These are phyloP conservation scores for Craseonycteris thonglongyai DNA, from an alignment of 2,113 vertebrate species.

Conservation along the genomic window DNA sequence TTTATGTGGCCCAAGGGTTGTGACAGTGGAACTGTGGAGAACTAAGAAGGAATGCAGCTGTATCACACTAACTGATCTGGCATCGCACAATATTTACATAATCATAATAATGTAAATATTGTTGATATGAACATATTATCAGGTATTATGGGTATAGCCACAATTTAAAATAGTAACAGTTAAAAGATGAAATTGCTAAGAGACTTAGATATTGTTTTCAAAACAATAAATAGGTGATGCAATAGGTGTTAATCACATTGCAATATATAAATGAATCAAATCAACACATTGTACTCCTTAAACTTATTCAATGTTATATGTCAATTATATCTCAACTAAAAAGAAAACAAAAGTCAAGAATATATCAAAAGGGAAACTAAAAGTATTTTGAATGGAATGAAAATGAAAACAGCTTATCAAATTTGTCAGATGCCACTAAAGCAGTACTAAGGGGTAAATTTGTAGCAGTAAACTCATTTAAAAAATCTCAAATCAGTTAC, in stretches of 20 bases:
- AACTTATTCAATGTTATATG: neutral
- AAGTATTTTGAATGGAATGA: neutral
- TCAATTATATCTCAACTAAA: neutral
- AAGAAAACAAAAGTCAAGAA: neutral
- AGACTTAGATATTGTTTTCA: neutral
- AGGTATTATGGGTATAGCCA: neutral
- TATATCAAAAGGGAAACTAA: neutral
- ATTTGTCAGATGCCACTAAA: neutral
- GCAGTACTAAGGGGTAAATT: neutral
- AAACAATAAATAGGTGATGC: neutral
- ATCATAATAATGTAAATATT: neutral
- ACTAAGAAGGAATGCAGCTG: neutral
- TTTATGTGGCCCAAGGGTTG: neutral
- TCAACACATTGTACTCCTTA: neutral
- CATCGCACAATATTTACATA: neutral
- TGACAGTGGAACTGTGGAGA: neutral
- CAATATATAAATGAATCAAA: neutral
- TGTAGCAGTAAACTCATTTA: neutral
- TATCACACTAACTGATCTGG: neutral
- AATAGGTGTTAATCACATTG: neutral
- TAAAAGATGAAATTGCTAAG: neutral
- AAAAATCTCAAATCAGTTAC: neutral
- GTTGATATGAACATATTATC: neutral
- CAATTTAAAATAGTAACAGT: neutral
- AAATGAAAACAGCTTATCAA: neutral